Evolutionary conservation across 2,113 vertebrate genomes (phyloP).

Genomic region (Bos javanicus): DNA sequence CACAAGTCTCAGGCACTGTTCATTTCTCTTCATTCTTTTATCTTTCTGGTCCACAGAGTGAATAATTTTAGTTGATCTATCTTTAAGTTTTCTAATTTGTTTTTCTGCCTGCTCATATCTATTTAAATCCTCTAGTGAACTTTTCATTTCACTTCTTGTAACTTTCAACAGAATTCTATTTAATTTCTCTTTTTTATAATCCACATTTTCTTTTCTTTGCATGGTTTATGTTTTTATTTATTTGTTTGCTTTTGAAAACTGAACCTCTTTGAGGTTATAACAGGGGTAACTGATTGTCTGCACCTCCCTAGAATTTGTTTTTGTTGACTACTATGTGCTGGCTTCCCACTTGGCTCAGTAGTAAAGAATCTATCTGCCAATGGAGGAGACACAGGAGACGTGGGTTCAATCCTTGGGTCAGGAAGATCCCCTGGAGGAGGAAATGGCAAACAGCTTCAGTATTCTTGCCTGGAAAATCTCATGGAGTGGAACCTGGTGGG

Average conservation of each 20-base stretch:
- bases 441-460: neutral
- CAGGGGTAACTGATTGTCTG: neutral
- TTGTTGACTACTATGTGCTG: neutral
- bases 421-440: neutral
- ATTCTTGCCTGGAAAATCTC: neutral
- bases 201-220: neutral
- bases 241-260: neutral
- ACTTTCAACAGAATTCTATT: neutral
- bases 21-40: neutral
- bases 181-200: neutral
- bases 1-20: neutral
- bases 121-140: neutral
- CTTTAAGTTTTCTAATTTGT: neutral
- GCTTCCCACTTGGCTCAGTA: neutral
- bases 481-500: neutral
- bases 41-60: neutral
- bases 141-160: neutral
- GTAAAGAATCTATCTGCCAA: neutral
- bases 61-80: neutral
- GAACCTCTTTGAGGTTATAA: neutral
- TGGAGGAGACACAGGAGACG: neutral
- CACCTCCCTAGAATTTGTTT: neutral
- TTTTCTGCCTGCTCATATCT: neutral
- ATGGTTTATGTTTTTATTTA: neutral
- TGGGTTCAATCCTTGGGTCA: neutral